Percentiles rank a stretch among this genome's conserved stretches.
phyloP scores from a whole-genome alignment of 2,888 invertebrate genomes.

The Crossocerus cetratus region DNA sequence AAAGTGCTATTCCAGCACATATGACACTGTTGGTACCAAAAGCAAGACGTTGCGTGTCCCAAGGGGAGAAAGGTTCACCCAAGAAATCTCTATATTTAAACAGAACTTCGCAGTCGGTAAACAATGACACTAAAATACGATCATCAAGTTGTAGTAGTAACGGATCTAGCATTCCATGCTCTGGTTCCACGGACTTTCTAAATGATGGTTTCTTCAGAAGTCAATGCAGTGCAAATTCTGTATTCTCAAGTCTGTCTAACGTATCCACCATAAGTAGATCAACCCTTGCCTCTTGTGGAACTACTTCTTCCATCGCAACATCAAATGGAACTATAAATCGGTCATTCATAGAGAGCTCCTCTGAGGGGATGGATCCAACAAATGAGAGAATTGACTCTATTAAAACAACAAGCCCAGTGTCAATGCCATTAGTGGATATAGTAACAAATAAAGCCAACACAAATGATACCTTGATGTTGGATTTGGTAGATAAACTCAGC shows the following conservation, averaged over 20 bases:
- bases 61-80: constrained; percentile 49
- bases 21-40: constrained; percentile 23
- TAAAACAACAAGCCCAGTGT: neutral
- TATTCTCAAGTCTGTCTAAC: constrained; percentile 60
- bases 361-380: constrained; percentile 14
- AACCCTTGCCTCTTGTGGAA: constrained; percentile 49
- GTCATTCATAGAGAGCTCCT: constrained; percentile 60
- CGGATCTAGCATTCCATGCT: constrained; percentile 29
- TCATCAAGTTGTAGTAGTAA: constrained; percentile 4
- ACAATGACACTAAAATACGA: constrained; percentile 27
- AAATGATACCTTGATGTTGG: constrained; percentile 43
- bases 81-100: constrained; percentile 22
- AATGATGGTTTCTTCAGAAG: constrained; percentile 61
- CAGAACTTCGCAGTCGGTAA: constrained; percentile 45
- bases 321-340: constrained; percentile 62
- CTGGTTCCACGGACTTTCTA: constrained; percentile 53
- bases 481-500: constrained; percentile 56
- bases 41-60: constrained; percentile 55
- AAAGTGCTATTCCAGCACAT: neutral
- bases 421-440: constrained; percentile 23
- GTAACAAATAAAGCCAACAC: constrained; percentile 8
- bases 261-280: constrained; percentile 61
- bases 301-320: constrained; percentile 36
- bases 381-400: constrained; percentile 1
- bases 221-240: constrained; percentile 48